Conservation (phyloP, 2,888 invertebrate genomes). For the Agonopterix alstromeriana region DNA sequence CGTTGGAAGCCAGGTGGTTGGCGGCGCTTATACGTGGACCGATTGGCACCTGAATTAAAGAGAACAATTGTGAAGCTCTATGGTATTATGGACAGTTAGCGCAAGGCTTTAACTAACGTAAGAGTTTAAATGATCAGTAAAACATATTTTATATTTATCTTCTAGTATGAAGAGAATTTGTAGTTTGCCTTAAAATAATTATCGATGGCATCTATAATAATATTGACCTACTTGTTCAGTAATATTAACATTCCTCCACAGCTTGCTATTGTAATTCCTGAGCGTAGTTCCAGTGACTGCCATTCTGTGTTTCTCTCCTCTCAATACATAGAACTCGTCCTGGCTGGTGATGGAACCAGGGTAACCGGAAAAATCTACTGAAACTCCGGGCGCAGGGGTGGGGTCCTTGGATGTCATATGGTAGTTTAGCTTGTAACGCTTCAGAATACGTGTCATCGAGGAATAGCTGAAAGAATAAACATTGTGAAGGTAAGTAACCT, state of each 20-base stretch:
- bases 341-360: constrained; percentile 89
- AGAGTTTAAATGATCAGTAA: too few relatives aligned
- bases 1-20: constrained; percentile 85
- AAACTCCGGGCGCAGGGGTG: constrained; percentile 78
- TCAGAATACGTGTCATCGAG: constrained; percentile 89
- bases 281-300: constrained; percentile 87
- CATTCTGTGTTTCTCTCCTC: constrained; percentile 74
- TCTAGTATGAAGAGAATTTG: too few relatives aligned
- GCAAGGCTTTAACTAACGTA: too few relatives aligned
- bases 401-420: constrained; percentile 73
- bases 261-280: constrained; percentile 81
- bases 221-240: constrained; percentile 66
- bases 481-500: not conserved
- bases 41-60: constrained; percentile 74
- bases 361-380: constrained; percentile 88
- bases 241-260: constrained; percentile 83
- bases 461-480: constrained; percentile 76
- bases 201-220: too few relatives aligned
- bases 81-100: too few relatives aligned
- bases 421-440: constrained; percentile 89
- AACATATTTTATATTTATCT: too few relatives aligned
- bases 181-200: too few relatives aligned
- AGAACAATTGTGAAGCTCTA: too few relatives aligned
- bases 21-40: constrained; percentile 89
- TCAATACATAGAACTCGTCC: constrained; percentile 88